Percentiles rank a stretch among this genome's conserved stretches.
phyloP scores from a whole-genome alignment of 2,113 vertebrate genomes.

The Potamarius usumacintae region DNA sequence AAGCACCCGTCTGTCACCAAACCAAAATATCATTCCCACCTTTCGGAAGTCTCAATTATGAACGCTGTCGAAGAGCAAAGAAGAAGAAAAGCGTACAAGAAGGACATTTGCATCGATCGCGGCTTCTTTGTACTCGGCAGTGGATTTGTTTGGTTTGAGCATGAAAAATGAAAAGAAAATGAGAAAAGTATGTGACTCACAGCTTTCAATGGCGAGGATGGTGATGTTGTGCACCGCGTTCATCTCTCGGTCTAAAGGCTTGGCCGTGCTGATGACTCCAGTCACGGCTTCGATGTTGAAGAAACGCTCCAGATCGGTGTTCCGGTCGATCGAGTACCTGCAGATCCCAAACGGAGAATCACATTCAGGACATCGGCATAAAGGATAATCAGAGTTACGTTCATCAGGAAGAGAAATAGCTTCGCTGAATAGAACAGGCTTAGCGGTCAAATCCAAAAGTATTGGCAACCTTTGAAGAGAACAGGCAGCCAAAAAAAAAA shows the following conservation, averaged over 20 bases:
- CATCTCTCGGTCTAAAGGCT: conserved; percentile 83
- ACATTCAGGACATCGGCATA: neutral
- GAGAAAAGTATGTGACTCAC: conserved; percentile 71
- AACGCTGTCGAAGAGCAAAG: conserved; percentile 11
- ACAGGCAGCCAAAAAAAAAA: neutral
- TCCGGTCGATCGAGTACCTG: conserved; percentile 88
- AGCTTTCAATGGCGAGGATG: conserved; percentile 83
- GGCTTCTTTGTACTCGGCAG: neutral
- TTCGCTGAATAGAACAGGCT: neutral
- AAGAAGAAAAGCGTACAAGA: neutral
- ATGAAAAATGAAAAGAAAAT: neutral
- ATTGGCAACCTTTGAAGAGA: neutral
- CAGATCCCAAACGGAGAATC: neutral
- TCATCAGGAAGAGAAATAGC: neutral
- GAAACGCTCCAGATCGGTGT: conserved; percentile 86
- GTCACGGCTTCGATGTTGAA: conserved; percentile 86
- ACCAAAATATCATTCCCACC: conserved; percentile 7
- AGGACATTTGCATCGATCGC: neutral
- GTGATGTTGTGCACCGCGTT: conserved; percentile 87
- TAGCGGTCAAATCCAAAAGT: neutral
- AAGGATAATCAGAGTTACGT: neutral
- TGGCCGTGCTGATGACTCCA: conserved; percentile 84
- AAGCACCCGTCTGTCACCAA: conserved; percentile 26
- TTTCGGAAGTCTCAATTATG: conserved; percentile 32
- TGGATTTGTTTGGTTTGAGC: neutral